Percentiles rank a stretch among this genome's conserved stretches.
Conservation (phyloP, 2,888 invertebrate genomes). For the Tridacna crocea region DNA sequence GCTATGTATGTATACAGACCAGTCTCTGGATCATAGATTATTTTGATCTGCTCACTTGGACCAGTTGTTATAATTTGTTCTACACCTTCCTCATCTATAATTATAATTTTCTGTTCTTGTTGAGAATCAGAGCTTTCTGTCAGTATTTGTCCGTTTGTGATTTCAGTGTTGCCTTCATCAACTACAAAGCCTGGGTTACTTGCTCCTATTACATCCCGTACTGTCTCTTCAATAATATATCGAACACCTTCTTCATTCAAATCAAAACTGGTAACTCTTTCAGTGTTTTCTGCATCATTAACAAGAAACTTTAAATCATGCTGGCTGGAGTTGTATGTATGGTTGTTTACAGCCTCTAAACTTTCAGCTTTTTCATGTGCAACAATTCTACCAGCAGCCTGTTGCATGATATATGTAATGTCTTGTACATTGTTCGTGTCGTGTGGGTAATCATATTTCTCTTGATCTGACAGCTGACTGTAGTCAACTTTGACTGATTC, state of each 20-base stretch:
- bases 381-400: conserved; percentile 15
- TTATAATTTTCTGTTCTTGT: conserved; percentile 13
- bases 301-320: conserved; percentile 2
- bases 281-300: background rate
- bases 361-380: conserved; percentile 13
- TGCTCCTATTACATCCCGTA: background rate
- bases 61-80: conserved; percentile 9
- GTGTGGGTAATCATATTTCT: background rate
- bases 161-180: background rate
- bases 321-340: background rate
- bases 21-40: conserved; percentile 14
- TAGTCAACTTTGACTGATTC: background rate
- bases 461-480: background rate
- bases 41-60: conserved; percentile 1
- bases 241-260: background rate
- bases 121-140: background rate
- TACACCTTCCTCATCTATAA: conserved; percentile 17
- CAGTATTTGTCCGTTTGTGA: background rate
- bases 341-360: background rate
- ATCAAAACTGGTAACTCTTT: background rate
- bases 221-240: conserved; percentile 1
- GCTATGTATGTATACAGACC: conserved; percentile 8
- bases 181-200: background rate
- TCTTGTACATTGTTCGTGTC: background rate
- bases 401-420: conserved; percentile 18